phyloP scores from a whole-genome alignment of 2,888 invertebrate genomes.

The Portevinia maculata region DNA sequence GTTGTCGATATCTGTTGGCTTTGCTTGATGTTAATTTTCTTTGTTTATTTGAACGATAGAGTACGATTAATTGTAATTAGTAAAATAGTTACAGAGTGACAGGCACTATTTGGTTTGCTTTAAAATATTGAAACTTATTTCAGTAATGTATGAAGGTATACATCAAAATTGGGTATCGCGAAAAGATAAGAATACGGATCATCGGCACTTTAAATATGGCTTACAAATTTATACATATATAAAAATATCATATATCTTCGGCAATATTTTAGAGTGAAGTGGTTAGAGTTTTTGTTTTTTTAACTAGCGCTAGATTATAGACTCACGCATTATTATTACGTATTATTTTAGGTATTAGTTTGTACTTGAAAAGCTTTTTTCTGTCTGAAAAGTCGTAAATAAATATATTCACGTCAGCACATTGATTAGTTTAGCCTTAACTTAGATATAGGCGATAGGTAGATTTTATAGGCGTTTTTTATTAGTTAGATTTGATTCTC shows the following conservation, averaged over 20 bases:
- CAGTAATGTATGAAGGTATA: constrained; percentile 15
- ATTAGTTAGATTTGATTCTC: constrained; percentile 2
- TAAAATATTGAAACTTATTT: constrained; percentile 27
- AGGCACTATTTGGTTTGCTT: constrained; percentile 65
- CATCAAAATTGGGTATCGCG: constrained; percentile 9
- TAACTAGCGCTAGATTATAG: constrained; percentile 26
- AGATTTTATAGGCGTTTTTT: constrained; percentile 9
- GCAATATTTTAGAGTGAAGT: constrained; percentile 34
- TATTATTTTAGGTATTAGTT: constrained; percentile 58
- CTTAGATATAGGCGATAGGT: constrained; percentile 26
- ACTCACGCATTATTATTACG: constrained; percentile 53
- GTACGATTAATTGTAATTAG: constrained; percentile 21
- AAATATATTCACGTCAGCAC: constrained; percentile 31
- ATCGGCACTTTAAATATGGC: constrained; percentile 26
- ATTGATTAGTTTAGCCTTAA: constrained; percentile 21
- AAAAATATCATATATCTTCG: constrained; percentile 53
- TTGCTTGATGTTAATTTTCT: constrained; percentile 3
- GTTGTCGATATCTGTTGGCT: constrained; percentile 2
- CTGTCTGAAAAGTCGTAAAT: constrained; percentile 34
- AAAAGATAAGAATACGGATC: constrained; percentile 14
- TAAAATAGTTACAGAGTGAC: constrained; percentile 57
- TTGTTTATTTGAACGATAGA: constrained; percentile 11
- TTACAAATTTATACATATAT: constrained; percentile 34
- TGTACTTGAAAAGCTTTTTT: constrained; percentile 69
- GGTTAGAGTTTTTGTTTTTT: constrained; percentile 27